phyloP scores from a whole-genome alignment of 2,113 vertebrate genomes.

The Oreochromis tanganicae region DNA sequence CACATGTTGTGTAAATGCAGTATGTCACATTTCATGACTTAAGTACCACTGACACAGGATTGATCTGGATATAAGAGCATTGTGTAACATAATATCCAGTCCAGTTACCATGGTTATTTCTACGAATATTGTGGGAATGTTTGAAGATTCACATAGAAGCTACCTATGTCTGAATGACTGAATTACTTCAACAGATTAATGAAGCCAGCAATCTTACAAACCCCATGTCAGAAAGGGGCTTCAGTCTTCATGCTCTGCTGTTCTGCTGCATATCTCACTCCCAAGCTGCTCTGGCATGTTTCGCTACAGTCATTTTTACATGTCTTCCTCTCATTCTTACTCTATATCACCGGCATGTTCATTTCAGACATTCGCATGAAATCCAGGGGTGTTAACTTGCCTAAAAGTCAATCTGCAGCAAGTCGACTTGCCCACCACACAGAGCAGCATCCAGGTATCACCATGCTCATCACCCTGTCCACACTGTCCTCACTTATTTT shows the following conservation, averaged over 20 bases:
- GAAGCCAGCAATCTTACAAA: not conserved
- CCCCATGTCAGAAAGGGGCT: not conserved
- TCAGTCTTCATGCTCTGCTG: not conserved
- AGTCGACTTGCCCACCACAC: conserved; percentile 72
- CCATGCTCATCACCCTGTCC: not conserved
- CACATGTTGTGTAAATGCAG: not conserved
- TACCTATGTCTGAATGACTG: not conserved
- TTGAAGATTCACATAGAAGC: fast-evolving
- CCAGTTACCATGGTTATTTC: not conserved
- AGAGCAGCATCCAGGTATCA: conserved; percentile 69
- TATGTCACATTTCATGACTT: not conserved
- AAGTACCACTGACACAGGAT: not conserved
- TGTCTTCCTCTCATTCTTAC: not conserved
- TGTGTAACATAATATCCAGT: not conserved
- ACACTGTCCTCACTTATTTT: not conserved
- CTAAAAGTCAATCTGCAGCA: conserved; percentile 71
- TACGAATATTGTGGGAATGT: not conserved
- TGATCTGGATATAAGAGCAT: not conserved
- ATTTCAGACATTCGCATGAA: conserved; percentile 79
- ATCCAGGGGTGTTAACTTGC: conserved; percentile 64
- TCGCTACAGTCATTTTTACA: not conserved
- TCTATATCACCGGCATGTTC: conserved; percentile 16
- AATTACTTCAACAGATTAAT: not conserved
- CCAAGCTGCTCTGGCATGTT: not conserved
- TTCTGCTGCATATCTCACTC: not conserved